Conservation (phyloP, 2,888 invertebrate species). For the Pteria penguin region DNA sequence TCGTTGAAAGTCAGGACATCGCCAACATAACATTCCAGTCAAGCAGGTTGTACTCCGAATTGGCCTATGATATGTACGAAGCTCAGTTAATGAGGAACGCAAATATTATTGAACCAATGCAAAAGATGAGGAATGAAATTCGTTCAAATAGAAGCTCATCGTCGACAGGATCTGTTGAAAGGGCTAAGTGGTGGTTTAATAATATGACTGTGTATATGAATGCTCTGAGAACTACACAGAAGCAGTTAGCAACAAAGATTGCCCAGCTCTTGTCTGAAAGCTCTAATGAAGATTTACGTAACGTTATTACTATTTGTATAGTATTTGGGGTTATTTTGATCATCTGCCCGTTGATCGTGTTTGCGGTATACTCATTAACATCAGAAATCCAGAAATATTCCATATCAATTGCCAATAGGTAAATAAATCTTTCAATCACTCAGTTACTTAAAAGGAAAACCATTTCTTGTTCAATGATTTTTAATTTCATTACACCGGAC, state of each 20-base stretch:
- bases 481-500: no score
- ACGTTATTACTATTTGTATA: conserved; percentile 57
- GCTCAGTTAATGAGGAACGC: conserved; percentile 9
- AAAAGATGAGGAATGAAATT: conserved; percentile 46
- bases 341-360: conserved; percentile 62
- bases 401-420: conserved; percentile 63
- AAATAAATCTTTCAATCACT: neutral
- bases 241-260: conserved; percentile 33
- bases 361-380: conserved; percentile 61
- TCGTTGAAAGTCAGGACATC: conserved; percentile 60
- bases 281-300: conserved; percentile 37
- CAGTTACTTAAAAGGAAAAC: no score
- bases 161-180: conserved; percentile 49
- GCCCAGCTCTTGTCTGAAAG: conserved; percentile 31
- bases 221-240: conserved; percentile 45
- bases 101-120: conserved; percentile 38
- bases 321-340: conserved; percentile 58
- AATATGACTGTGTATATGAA: conserved; percentile 67
- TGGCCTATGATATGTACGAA: conserved; percentile 58
- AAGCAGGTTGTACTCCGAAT: conserved; percentile 59
- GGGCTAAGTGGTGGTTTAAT: conserved; percentile 62
- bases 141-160: conserved; percentile 45
- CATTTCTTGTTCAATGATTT: no score
- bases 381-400: conserved; percentile 68
- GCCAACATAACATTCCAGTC: conserved; percentile 63